Evolutionary conservation across 2,113 vertebrate genomes (phyloP).

Genomic region (Ochotona curzoniae): DNA sequence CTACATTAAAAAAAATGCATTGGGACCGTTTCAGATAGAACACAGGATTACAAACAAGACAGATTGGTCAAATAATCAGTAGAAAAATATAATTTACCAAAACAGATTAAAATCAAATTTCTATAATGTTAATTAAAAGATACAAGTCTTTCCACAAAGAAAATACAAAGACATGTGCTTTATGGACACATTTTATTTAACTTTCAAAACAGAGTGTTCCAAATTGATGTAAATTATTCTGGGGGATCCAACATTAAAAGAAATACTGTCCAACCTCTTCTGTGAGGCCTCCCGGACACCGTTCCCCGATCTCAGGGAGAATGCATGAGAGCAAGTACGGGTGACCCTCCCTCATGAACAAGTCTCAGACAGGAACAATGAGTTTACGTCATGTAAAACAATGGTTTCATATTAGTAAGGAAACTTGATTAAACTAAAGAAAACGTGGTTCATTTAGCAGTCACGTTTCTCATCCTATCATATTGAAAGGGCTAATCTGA

Average conservation of each 20-base stretch:
- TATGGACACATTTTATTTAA: constrained; percentile 1
- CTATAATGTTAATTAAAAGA: not conserved
- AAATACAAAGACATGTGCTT: not conserved
- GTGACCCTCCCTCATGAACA: not conserved
- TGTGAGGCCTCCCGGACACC: not conserved
- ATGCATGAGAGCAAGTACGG: not conserved
- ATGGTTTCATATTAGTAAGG: not conserved
- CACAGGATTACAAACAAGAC: not conserved
- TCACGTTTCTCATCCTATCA: not conserved
- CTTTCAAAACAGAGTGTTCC: not conserved
- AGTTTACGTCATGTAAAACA: not conserved
- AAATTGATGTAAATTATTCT: not conserved
- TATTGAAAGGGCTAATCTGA: not conserved
- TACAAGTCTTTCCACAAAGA: not conserved
- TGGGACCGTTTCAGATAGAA: not conserved
- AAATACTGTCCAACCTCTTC: not conserved
- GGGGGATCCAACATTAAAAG: not conserved
- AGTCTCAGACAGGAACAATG: not conserved
- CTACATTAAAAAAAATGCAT: not conserved
- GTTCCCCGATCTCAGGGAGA: not conserved
- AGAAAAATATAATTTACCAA: constrained; percentile 30
- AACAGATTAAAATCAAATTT: not conserved
- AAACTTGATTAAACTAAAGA: not conserved
- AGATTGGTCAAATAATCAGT: not conserved
- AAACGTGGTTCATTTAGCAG: not conserved